Conservation (phyloP, 92 coral and sea anemone species). For the Bergia puertoricense region DNA sequence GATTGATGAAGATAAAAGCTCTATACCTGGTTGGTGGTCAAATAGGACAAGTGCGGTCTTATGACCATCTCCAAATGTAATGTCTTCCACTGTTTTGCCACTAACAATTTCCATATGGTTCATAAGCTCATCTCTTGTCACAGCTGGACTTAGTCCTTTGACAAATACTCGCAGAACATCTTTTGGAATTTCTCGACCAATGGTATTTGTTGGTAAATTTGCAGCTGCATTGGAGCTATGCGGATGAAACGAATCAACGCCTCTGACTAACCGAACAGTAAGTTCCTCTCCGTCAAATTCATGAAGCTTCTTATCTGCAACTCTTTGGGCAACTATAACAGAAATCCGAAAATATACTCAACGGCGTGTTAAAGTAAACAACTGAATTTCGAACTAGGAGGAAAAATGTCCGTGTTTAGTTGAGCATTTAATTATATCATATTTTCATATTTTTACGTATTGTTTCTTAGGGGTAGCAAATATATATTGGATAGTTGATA, state of each 20-base stretch:
- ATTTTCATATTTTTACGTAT: neutral
- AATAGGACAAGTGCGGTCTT: conserved; percentile 52
- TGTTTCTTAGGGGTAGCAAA: too few relatives aligned
- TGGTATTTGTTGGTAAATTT: neutral
- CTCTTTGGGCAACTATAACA: conserved; percentile 9
- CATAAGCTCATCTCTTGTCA: conserved; percentile 53
- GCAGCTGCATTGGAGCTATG: neutral
- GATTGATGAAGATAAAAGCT: neutral
- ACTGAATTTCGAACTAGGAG: neutral
- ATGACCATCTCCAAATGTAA: conserved; percentile 44
- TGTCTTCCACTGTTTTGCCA: conserved; percentile 35
- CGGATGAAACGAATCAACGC: neutral
- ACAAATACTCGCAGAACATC: conserved; percentile 52
- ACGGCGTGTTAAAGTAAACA: neutral
- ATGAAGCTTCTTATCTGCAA: neutral
- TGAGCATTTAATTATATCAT: neutral
- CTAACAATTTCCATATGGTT: conserved; percentile 68
- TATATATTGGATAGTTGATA: too few relatives aligned
- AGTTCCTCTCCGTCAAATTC: conserved; percentile 11
- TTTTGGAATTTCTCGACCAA: conserved; percentile 38
- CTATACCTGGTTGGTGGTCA: conserved; percentile 49
- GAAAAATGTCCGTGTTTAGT: neutral
- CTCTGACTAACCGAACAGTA: neutral
- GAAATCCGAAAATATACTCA: neutral
- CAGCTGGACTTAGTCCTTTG: conserved; percentile 50